Base-by-base conservation (phyloP, 2,888 invertebrate species). In the Andricus curvator region DNA sequence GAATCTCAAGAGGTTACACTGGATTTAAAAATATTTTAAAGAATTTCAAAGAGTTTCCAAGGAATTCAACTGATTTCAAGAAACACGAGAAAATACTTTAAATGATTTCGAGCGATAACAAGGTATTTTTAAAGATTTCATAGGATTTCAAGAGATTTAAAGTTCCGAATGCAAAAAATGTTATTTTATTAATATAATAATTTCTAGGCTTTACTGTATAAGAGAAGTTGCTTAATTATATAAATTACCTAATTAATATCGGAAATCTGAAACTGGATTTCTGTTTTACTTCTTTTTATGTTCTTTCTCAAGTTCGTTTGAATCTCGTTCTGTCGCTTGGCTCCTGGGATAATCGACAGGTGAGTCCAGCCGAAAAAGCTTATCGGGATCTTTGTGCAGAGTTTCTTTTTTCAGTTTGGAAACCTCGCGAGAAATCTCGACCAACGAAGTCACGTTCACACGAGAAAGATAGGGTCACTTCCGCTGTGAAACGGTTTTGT, bases 401-500 rank as follows among this genome's bases (percentile, higher is more conserved):
- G 68, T 68, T 48, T 68, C 44, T 68, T 68, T 67, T 67, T 68
- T 25, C 48, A 13, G 68, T 68, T 68, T 44, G 68, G 44, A 48
- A 44, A 68, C 67, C 48, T 17, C 48, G 48, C 68, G 20, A 68
- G 41, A 68, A 68, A 68, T 68, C 44, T 25, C 29, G 25, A 67
- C n/a, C 68, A 68, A 48, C 25, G 25, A 68, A 68, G 68, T 68
- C 68, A 44, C 68, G 68, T 68, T 68, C 68, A 44, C 68, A 48
- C 68, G 68, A 48, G 44, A 22, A 68, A 62, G 62, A 62, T 25
- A 25, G 13, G 25, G 5, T 48, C 29, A 44, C 68, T 68, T 68
- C 68, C 68, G 68, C 48, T 68, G 68, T 48, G 68, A 48, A 44
- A 44, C n/a, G 68, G 17, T 44, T 68, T 68, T 68, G 41, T 68